phyloP scores from a whole-genome alignment of 2,113 vertebrate genomes.

The Galemys pyrenaicus region DNA sequence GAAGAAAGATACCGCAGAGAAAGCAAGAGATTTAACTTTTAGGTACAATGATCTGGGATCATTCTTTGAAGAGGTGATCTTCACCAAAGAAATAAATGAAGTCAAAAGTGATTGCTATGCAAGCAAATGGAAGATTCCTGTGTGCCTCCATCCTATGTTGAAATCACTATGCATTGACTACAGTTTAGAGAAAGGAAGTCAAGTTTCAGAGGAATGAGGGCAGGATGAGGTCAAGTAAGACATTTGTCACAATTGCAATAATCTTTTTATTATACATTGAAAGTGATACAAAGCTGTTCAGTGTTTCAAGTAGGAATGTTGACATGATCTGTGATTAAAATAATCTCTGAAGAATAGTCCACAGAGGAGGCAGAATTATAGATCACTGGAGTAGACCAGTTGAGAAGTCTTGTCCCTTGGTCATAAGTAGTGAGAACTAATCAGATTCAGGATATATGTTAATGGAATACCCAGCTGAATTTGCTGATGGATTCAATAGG shows the following conservation, averaged over 20 bases:
- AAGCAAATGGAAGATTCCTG: too few species aligned
- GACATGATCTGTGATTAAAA: neutral
- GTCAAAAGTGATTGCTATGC: neutral
- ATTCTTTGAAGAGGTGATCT: neutral
- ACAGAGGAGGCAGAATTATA: neutral
- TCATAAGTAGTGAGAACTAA: neutral
- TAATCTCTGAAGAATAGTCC: neutral
- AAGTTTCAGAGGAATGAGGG: neutral
- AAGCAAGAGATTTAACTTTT: neutral
- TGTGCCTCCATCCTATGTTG: rapidly evolving
- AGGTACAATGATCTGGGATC: neutral
- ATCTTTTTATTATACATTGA: neutral
- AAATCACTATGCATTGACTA: neutral
- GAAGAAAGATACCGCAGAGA: neutral
- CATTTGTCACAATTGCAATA: neutral
- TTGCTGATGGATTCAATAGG: neutral
- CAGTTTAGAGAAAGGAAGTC: neutral
- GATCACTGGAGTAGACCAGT: rapidly evolving
- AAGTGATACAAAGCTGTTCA: neutral
- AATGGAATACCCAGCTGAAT: neutral
- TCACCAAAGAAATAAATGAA: neutral
- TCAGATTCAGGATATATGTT: neutral
- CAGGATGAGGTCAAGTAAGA: neutral
- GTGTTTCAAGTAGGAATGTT: neutral
- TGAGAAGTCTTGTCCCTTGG: neutral